Evolutionary conservation across 2,113 vertebrate species (phyloP).

Genomic region (Nettapus auritus): DNA sequence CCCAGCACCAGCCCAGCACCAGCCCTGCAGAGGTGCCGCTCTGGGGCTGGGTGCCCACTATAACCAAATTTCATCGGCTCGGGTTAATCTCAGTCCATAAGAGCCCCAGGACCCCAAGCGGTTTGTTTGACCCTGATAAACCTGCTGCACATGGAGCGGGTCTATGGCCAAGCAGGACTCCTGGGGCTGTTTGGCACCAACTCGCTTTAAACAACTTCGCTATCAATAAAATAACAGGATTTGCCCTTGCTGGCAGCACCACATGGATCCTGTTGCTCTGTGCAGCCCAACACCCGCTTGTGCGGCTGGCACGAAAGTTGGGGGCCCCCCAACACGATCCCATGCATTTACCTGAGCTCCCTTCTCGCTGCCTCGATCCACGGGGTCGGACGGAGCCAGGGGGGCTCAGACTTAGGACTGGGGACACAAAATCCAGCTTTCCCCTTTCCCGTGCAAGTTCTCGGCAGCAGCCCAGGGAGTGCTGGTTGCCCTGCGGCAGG

Average conservation of each 20-base stretch:
- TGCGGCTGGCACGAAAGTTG: fast-evolving
- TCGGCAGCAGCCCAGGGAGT: neutral
- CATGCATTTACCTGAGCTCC: neutral
- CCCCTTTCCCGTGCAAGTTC: fast-evolving
- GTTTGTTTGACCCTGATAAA: neutral
- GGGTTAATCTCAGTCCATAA: fast-evolving
- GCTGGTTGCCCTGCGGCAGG: neutral
- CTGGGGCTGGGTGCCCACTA: too few relatives aligned
- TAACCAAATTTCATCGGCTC: fast-evolving
- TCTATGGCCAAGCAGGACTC: fast-evolving
- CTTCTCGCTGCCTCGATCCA: fast-evolving
- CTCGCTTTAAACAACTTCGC: neutral
- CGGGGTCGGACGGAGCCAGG: neutral
- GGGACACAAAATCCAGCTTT: fast-evolving
- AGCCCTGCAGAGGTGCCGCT: neutral
- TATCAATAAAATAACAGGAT: neutral
- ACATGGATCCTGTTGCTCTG: fast-evolving
- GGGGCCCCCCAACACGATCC: too few relatives aligned
- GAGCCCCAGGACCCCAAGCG: neutral
- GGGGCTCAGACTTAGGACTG: neutral
- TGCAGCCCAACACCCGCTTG: neutral
- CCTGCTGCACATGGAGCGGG: fast-evolving
- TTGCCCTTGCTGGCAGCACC: fast-evolving
- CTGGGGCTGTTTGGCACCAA: neutral
- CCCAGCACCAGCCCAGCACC: neutral